A percentile compares a stretch with the other conserved stretches of the same genome.
Conservation (phyloP, 2,113 vertebrate species). For the Perognathus longimembris region DNA sequence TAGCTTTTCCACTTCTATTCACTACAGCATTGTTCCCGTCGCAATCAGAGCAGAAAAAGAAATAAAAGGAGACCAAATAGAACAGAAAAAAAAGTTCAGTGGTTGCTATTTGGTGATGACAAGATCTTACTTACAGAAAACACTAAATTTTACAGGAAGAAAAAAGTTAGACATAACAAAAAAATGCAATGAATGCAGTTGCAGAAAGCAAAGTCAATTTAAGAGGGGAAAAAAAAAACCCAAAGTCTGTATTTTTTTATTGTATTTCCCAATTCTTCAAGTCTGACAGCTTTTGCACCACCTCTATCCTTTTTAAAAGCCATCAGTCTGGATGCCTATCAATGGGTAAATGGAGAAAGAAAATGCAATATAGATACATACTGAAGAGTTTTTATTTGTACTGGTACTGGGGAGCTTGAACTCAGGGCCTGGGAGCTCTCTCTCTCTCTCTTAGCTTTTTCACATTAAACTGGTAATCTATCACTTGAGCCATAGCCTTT, state of each 20-base stretch:
- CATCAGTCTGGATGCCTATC: background rate
- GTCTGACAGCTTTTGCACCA: background rate
- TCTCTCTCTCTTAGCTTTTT: no score
- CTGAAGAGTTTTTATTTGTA: no score
- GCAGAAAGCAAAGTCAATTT: background rate
- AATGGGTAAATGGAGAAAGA: no score
- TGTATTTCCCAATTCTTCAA: background rate
- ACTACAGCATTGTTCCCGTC: background rate
- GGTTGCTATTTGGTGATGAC: background rate
- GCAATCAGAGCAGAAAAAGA: background rate
- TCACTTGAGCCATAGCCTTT: no score
- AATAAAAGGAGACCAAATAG: background rate
- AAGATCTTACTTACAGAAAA: background rate
- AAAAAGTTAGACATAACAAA: background rate
- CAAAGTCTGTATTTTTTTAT: background rate
- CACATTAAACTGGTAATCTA: no score
- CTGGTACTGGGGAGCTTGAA: no score
- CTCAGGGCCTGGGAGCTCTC: no score
- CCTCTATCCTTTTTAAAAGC: background rate
- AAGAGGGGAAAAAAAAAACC: background rate
- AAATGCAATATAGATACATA: no score
- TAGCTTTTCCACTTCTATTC: background rate
- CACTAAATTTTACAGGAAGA: background rate
- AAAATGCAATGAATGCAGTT: background rate
- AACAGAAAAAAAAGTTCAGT: background rate